Base-by-base conservation (phyloP, 2,888 invertebrate genomes). In the Dolichopus griseipennis region DNA sequence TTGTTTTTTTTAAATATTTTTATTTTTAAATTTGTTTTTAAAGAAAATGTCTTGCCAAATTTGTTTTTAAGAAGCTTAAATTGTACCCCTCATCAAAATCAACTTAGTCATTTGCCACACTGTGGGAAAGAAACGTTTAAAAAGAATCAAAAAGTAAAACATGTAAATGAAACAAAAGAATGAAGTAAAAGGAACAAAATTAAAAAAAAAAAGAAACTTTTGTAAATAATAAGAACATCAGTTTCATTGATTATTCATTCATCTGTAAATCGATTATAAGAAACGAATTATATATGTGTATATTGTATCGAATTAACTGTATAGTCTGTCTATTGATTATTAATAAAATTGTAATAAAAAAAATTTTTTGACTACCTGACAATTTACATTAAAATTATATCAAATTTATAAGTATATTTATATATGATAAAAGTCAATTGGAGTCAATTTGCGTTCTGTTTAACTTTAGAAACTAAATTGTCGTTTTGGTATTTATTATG, bases 31-130 rank as follows among this genome's bases (percentile, higher is more conserved):
- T 52, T 52, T 52, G 15, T 18, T 52, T 52, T 52, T 52, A 52
- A 6, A 52, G n/a, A 52, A 52, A 41, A 52, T 52, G 52, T 52
- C 52, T 52, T 52, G 52, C 18, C n/a, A 52, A 52, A 52, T 52
- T 52, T 52, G n/a, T 18, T 52, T 52, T 18, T 52, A 52, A 52
- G 52, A 52, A 52, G 52, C 52, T 52, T 52, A 52, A 52, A 52
- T 52, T 18, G 15, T 52, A 52, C 18, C 52, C 52, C 52, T 52
- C 52, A 52, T 52, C 52, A 52, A 52, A 52, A 52, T 52, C 52
- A 52, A 52, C 18, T 52, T 52, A 52, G 52, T 52, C 52, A 52
- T n/a, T 52, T 52, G 52, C 52, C 52, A 52, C 52, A 52, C 52
- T 52, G 52, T 52, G 52, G 52, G 52, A 52, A 52, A 52, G 5